phyloP scores from a whole-genome alignment of 2,888 invertebrate species.

The Acrocyrtus sp. region DNA sequence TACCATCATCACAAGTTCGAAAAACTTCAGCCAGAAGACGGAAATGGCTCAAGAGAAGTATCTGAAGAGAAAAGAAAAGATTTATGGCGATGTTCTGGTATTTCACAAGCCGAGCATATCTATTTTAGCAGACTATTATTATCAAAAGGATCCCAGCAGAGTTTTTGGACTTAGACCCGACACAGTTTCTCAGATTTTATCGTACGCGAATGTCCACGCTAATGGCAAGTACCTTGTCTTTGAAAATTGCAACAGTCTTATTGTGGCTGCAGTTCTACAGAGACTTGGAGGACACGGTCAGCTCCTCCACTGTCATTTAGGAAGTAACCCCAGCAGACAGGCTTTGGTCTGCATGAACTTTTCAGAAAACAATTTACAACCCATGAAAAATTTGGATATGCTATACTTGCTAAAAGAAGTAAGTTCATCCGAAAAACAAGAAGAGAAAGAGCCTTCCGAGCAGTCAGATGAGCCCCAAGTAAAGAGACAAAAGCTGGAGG shows the following conservation, averaged over 20 bases:
- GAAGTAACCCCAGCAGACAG: constrained; percentile 79
- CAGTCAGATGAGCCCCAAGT: constrained; percentile 54
- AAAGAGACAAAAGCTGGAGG: constrained; percentile 44
- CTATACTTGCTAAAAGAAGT: constrained; percentile 70
- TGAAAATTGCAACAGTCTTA: constrained; percentile 87
- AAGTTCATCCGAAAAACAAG: not conserved
- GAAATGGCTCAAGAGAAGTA: constrained; percentile 91
- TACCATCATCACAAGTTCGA: constrained; percentile 89
- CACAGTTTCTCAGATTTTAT: constrained; percentile 87
- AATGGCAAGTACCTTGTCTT: constrained; percentile 81
- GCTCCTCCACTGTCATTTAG: constrained; percentile 82
- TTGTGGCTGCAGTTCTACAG: constrained; percentile 85
- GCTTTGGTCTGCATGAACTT: constrained; percentile 85
- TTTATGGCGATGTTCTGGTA: constrained; percentile 86
- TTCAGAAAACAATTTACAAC: constrained; percentile 74
- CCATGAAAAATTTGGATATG: constrained; percentile 80
- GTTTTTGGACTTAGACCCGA: constrained; percentile 71
- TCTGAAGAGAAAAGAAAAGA: constrained; percentile 92
- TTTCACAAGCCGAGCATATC: constrained; percentile 84
- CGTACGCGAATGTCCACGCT: constrained; percentile 81
- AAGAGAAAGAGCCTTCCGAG: no score
- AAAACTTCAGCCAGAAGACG: constrained; percentile 89
- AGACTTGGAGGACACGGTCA: constrained; percentile 71
- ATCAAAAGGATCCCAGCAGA: constrained; percentile 79
- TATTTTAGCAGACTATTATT: constrained; percentile 85